phyloP scores from a whole-genome alignment of 2,888 invertebrate species.

The Thyatira batis region DNA sequence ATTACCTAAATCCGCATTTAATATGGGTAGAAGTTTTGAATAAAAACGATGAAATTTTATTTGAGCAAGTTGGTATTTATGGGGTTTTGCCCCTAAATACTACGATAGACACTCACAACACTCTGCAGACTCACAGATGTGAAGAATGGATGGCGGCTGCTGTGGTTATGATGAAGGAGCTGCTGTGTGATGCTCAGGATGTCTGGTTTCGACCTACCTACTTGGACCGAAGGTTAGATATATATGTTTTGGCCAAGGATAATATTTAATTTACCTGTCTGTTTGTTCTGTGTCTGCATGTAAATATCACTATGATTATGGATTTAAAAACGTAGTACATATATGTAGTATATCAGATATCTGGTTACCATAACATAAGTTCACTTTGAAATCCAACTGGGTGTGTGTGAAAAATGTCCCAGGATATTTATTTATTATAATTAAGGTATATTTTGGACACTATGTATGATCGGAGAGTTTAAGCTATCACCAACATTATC shows the following conservation, averaged over 20 bases:
- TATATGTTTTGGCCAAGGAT: not conserved
- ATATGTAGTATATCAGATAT: no score
- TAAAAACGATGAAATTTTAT: conserved; percentile 28
- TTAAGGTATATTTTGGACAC: no score
- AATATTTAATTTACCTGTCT: no score
- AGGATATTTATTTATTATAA: no score
- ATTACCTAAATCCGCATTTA: conserved; percentile 59
- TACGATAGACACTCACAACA: conserved; percentile 30
- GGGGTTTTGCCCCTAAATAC: conserved; percentile 55
- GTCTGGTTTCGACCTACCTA: conserved; percentile 53
- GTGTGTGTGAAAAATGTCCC: no score
- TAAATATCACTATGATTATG: no score
- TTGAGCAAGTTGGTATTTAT: conserved; percentile 66
- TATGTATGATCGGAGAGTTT: no score
- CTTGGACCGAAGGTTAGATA: conserved; percentile 52
- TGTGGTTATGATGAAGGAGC: conserved; percentile 35
- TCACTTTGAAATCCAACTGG: no score
- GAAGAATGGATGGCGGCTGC: conserved; percentile 56
- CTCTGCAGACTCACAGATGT: conserved; percentile 29
- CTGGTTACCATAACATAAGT: no score
- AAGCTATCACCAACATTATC: no score
- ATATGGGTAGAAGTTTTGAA: conserved; percentile 56
- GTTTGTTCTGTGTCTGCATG: no score
- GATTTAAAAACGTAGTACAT: no score
- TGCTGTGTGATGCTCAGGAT: conserved; percentile 35